phyloP scores from a whole-genome alignment of 2,888 invertebrate genomes.

The Nudaria mundana region DNA sequence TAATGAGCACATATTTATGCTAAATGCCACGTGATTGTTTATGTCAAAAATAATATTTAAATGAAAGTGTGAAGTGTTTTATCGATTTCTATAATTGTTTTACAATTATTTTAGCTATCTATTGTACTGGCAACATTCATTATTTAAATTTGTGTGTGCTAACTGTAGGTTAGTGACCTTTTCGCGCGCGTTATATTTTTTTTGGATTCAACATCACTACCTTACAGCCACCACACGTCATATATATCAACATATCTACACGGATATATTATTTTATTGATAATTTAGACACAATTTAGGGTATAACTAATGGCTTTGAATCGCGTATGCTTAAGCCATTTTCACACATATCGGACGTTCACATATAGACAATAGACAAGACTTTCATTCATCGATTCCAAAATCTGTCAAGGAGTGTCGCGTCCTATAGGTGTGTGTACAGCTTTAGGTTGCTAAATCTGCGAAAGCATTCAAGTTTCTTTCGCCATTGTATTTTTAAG shows the following conservation, averaged over 20 bases:
- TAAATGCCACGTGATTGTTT: conserved; percentile 24
- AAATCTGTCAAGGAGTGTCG: too few species aligned
- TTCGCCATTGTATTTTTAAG: too few species aligned
- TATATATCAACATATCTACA: conserved; percentile 28
- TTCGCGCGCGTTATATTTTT: too few species aligned
- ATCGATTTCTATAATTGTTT: conserved; percentile 31
- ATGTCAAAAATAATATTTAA: conserved; percentile 28
- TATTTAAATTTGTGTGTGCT: conserved; percentile 18
- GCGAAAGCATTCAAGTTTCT: too few species aligned
- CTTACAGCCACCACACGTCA: conserved; percentile 14
- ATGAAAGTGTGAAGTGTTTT: conserved; percentile 29
- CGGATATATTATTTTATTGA: conserved; percentile 23
- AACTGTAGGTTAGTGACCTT: too few species aligned
- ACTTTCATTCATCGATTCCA: too few species aligned
- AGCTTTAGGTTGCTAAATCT: too few species aligned
- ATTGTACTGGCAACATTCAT: conserved; percentile 60
- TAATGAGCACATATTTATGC: conserved; percentile 33
- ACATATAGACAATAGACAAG: background rate
- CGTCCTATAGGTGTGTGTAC: too few species aligned
- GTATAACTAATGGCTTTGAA: conserved; percentile 6
- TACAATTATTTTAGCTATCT: conserved; percentile 74
- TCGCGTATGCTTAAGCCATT: conserved; percentile 6
- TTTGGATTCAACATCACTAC: too few species aligned
- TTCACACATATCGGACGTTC: too few species aligned
- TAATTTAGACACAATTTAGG: conserved; percentile 15